Evolutionary conservation across 2,888 invertebrate genomes (phyloP).

Genomic region (Agrotis segetum): DNA sequence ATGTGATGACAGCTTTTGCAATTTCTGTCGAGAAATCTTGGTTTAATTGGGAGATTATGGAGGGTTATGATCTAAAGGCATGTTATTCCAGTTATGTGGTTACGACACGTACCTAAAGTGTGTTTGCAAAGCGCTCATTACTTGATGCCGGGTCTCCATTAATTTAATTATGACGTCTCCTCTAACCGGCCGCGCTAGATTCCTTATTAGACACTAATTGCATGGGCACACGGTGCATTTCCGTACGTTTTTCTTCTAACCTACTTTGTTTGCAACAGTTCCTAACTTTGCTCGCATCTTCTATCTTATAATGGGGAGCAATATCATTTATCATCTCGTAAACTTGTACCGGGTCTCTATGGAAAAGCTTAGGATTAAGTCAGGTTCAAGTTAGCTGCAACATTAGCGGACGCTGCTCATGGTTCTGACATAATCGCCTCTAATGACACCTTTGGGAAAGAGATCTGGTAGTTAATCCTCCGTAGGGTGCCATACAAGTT

Average conservation of each 20-base stretch:
- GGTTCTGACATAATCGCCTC: not conserved
- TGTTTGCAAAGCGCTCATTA: constrained; percentile 57
- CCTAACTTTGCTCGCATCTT: not conserved
- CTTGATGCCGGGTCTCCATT: constrained; percentile 47
- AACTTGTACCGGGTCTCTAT: not conserved
- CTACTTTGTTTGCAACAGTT: constrained; percentile 34
- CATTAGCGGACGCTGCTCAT: not conserved
- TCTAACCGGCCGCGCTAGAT: constrained; percentile 60
- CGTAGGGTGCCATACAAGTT: too few relatives aligned
- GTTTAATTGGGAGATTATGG: constrained; percentile 52
- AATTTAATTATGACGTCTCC: constrained; percentile 62
- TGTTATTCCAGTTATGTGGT: constrained; percentile 34
- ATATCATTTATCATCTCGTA: not conserved
- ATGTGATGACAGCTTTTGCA: constrained; percentile 26
- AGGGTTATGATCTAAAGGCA: constrained; percentile 22
- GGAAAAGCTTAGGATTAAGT: not conserved
- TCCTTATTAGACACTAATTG: constrained; percentile 61
- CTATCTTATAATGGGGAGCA: not conserved
- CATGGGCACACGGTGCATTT: constrained; percentile 50
- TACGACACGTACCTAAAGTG: constrained; percentile 19
- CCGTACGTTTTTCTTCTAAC: constrained; percentile 38
- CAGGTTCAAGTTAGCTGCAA: not conserved
- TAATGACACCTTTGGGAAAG: not conserved
- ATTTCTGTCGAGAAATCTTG: constrained; percentile 45
- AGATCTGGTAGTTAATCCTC: not conserved